Conservation (phyloP, 2,888 invertebrate species). For the Alviniconcha strummeri region DNA sequence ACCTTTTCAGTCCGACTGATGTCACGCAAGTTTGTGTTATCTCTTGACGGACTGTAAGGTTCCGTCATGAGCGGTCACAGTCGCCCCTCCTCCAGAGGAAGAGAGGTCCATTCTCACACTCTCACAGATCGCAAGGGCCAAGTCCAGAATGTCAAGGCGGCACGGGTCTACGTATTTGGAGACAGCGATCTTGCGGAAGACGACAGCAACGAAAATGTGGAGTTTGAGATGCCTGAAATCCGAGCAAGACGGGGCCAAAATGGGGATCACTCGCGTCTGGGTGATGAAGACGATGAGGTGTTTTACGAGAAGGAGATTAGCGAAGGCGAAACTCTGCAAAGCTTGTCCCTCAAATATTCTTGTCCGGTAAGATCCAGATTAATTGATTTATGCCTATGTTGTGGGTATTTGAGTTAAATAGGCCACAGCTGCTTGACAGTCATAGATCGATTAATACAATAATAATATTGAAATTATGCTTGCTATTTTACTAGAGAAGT, state of each 20-base stretch:
- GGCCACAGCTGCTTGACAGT: too few relatives aligned
- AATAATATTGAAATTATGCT: too few relatives aligned
- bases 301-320: slow-evolving; percentile 58
- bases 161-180: slow-evolving; percentile 66
- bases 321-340: slow-evolving; percentile 64
- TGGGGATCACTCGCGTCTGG: not conserved
- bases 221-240: slow-evolving; percentile 63
- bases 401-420: too few relatives aligned
- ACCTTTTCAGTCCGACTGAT: too few relatives aligned
- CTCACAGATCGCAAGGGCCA: slow-evolving; percentile 43
- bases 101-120: slow-evolving; percentile 25
- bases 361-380: slow-evolving; percentile 58
- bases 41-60: too few relatives aligned
- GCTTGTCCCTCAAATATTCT: slow-evolving; percentile 64
- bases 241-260: slow-evolving; percentile 47
- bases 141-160: slow-evolving; percentile 63
- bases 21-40: too few relatives aligned
- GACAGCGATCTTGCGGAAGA: slow-evolving; percentile 56
- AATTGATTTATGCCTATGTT: too few relatives aligned
- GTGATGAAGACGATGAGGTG: slow-evolving; percentile 45
- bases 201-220: slow-evolving; percentile 53
- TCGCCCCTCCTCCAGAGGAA: slow-evolving; percentile 32
- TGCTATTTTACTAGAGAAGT: too few relatives aligned
- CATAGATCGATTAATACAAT: too few relatives aligned
- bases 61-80: slow-evolving; percentile 21